Evolutionary conservation across 2,797 vertebrate genomes (phyloP), one percentile per base, ranked within the genome.

Genomic region (Aphelocoma californica): DNA sequence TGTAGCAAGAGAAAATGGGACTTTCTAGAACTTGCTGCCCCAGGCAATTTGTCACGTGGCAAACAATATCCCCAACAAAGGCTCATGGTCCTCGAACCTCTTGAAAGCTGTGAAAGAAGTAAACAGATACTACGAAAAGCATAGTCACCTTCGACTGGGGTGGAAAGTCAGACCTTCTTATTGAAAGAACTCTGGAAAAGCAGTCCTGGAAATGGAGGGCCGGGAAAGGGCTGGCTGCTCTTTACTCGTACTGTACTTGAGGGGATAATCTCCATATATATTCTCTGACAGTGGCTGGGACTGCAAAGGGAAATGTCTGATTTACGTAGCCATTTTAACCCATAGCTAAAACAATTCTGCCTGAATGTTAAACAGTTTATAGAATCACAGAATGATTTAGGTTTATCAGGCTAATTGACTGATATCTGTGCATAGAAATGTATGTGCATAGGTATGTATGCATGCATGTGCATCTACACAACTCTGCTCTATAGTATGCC

Each of bases 191-290:
- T 51, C 51, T 24, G 6, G 36, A 81, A 80, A 84, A 72, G 9
- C 17, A 70, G 5, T 48, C 29, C 69, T 67, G 21, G 28, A 84
- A 90, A 88, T 2, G 3, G 18, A 80, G 5, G 11, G 24, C 23
- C 36, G 14, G 13, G 32, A 70, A 80, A 71, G 13, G 18, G 3
- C 8, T 50, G 48, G 14, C 15, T 81, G 34, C 7, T 53, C 42
- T 88, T 84, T 77, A 45, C 4, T 81, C 2, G 20, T 54, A 6
- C 11, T 61, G 6, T 10, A 7, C 18, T 83, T 83, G 21, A 65
- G 36, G 20, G 5, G 10, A 42, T 58, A 86, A 71, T 5, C 18
- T 71, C 65, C 24, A 29, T 28, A 8, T 3, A 38, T 0, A 0
- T 81, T 91, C n/a, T 38, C 47, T 72, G 40, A 47, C 4, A 42